These are phyloP conservation scores for Patella pellucida DNA, from an alignment of 2,888 invertebrate species.

Conservation along the genomic window DNA sequence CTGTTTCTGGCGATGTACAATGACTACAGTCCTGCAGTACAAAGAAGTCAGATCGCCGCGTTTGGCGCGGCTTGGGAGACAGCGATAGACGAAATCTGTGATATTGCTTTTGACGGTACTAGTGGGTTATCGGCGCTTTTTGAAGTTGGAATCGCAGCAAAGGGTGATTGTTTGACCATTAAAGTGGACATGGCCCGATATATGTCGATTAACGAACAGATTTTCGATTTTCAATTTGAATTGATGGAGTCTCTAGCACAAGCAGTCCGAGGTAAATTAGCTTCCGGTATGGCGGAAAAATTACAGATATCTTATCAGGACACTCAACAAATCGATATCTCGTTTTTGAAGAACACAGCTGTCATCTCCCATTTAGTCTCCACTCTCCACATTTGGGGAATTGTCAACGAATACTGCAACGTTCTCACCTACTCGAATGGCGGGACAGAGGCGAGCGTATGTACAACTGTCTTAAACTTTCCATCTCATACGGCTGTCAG, in stretches of 20 bases:
- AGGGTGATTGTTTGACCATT: neutral
- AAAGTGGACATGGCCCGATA: neutral
- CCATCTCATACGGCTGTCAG: neutral
- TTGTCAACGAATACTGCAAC: neutral
- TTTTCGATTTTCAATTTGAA: neutral
- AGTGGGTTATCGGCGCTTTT: neutral
- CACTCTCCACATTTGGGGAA: neutral
- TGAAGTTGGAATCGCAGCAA: neutral
- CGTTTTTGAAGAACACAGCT: neutral
- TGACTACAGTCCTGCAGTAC: neutral
- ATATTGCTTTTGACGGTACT: neutral
- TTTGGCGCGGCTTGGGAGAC: conserved; percentile 1
- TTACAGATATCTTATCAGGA: neutral
- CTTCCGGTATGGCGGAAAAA: neutral
- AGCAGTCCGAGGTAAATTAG: neutral
- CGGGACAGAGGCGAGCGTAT: neutral
- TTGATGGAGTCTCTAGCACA: neutral
- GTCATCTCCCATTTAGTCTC: neutral
- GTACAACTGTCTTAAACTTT: neutral
- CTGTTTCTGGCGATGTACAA: neutral
- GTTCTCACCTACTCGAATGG: neutral
- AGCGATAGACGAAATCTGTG: neutral
- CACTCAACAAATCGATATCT: neutral
- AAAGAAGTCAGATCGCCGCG: neutral
- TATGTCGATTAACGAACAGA: neutral